Conservation (phyloP, 2,113 vertebrate genomes). For the Mohoua ochrocephala region DNA sequence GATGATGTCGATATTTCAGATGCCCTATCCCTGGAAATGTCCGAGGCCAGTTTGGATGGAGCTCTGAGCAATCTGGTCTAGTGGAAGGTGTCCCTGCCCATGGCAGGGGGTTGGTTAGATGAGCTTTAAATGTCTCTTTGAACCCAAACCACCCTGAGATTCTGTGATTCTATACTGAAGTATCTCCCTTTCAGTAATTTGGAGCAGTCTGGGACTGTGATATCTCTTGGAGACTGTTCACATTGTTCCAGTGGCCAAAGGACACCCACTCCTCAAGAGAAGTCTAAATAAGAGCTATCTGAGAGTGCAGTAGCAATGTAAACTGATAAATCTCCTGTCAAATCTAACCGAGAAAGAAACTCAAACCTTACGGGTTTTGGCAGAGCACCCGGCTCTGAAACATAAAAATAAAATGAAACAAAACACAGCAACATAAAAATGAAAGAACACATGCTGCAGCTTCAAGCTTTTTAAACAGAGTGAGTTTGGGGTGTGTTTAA, state of each 20-base stretch:
- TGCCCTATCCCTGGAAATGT: not conserved
- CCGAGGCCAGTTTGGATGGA: fast-evolving
- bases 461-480: not conserved
- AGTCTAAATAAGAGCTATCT: not conserved
- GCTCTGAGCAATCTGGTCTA: not conserved
- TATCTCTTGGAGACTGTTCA: not conserved
- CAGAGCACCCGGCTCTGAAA: not conserved
- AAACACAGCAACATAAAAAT: not conserved
- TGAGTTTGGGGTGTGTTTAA: not conserved
- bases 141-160: not conserved
- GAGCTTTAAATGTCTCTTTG: not conserved
- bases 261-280: not conserved
- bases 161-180: fast-evolving
- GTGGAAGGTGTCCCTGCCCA: not conserved
- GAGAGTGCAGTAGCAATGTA: not conserved
- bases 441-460: not conserved
- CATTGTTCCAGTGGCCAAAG: not conserved
- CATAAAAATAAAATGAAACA: not conserved
- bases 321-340: not conserved
- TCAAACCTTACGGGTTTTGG: not conserved
- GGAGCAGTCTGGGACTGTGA: not conserved
- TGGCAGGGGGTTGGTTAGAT: fast-evolving
- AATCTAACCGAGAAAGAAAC: not conserved
- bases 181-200: not conserved
- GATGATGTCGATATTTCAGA: not conserved